Evolutionary conservation across 1,140 invertebrate species (phyloP).

Genomic region (Brachionus manjavacas): DNA sequence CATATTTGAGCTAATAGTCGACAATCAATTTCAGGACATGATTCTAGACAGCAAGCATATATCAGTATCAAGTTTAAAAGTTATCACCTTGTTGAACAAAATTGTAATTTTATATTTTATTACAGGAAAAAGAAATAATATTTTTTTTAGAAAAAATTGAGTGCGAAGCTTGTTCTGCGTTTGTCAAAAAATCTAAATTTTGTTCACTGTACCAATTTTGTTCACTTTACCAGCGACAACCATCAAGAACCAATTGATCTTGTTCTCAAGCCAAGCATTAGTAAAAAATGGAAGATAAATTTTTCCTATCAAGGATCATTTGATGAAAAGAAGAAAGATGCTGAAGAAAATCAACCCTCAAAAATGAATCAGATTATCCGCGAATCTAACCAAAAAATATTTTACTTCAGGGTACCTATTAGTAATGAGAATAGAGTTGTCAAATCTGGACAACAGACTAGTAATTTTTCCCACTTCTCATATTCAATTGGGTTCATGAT

Average conservation of each 20-base stretch:
- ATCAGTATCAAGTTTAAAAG: background rate
- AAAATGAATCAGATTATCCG: background rate
- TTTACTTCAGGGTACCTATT: background rate
- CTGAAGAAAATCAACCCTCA: background rate
- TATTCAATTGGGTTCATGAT: constrained; percentile 14
- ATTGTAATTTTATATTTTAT: background rate
- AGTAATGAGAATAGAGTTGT: background rate
- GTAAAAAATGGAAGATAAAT: background rate
- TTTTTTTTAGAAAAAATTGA: constrained; percentile 23
- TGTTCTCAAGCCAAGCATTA: background rate
- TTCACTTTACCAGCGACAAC: background rate
- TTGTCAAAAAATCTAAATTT: background rate
- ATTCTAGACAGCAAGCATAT: background rate
- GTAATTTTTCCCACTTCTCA: background rate
- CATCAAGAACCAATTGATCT: constrained; percentile 20
- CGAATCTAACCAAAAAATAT: constrained; percentile 11
- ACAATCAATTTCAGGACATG: background rate
- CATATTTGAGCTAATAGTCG: background rate
- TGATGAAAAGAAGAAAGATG: background rate
- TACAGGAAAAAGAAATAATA: too few species aligned
- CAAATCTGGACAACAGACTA: background rate
- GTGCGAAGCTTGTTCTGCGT: background rate
- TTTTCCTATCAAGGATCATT: background rate
- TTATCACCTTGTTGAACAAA: background rate
- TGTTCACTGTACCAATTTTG: background rate